Evolutionary conservation across 2,888 invertebrate genomes (phyloP).

Genomic region (Agriopis marginaria): DNA sequence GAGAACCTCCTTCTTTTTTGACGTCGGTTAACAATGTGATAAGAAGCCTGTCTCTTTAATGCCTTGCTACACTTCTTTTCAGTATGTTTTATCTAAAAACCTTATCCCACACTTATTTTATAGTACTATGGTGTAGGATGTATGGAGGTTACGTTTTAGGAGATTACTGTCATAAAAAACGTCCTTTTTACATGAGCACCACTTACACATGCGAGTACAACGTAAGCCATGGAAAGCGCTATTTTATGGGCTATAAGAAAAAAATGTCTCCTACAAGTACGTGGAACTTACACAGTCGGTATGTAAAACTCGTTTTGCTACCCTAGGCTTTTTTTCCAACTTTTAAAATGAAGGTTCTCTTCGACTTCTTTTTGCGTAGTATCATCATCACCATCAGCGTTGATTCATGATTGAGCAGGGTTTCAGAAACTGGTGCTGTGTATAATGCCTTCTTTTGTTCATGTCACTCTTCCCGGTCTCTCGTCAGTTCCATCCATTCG

Average conservation of each 20-base stretch:
- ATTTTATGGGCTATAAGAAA: slow-evolving; percentile 34
- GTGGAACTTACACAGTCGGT: neutral
- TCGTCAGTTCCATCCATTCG: too few species aligned
- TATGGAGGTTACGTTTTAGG: slow-evolving; percentile 21
- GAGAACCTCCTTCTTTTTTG: too few species aligned
- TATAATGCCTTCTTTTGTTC: too few species aligned
- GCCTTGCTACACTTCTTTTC: neutral
- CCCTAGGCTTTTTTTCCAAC: too few species aligned
- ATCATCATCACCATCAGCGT: too few species aligned
- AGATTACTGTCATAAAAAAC: slow-evolving; percentile 31
- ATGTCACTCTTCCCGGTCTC: too few species aligned
- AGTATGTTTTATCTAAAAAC: neutral
- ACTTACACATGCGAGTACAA: slow-evolving; percentile 25
- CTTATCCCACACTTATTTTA: slow-evolving; percentile 5
- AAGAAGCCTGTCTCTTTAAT: too few species aligned
- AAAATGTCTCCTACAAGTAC: slow-evolving; percentile 3
- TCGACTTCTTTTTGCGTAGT: too few species aligned
- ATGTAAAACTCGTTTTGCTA: neutral
- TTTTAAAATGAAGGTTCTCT: too few species aligned
- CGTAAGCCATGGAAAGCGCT: slow-evolving; percentile 29
- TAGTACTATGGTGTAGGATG: slow-evolving; percentile 3
- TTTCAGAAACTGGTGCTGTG: too few species aligned
- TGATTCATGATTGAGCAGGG: too few species aligned
- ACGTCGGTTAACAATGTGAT: too few species aligned
- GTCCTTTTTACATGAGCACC: slow-evolving; percentile 33